Evolutionary conservation across 2,797 vertebrate species (phyloP).

Genomic region (Rhabdophis nuchalis): DNA sequence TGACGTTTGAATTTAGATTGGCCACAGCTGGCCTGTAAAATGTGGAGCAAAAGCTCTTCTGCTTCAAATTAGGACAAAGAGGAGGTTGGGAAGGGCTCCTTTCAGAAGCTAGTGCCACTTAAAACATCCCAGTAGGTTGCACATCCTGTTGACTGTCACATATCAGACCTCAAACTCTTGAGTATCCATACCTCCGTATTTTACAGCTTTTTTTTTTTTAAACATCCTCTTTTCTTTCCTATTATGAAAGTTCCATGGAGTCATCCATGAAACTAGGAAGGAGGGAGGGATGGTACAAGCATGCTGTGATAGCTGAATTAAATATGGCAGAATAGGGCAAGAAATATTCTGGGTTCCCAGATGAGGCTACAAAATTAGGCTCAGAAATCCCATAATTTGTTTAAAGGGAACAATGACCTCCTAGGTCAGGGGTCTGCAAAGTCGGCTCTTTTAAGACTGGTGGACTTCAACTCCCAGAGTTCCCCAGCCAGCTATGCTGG

Average conservation of each 20-base stretch:
- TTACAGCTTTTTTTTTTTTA: rapidly evolving
- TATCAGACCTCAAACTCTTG: not conserved
- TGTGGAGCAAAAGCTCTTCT: slow-evolving; percentile 65
- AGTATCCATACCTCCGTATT: not conserved
- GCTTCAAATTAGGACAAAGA: slow-evolving; percentile 60
- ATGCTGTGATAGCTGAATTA: not conserved
- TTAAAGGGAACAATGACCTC: not conserved
- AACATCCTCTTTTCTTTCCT: not conserved
- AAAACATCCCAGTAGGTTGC: not conserved
- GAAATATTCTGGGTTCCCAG: not conserved
- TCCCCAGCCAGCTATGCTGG: too few relatives aligned
- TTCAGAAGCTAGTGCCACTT: slow-evolving; percentile 46
- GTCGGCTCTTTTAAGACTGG: too few relatives aligned
- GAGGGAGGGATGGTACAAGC: not conserved
- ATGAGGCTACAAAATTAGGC: not conserved
- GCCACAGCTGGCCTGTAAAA: slow-evolving; percentile 66
- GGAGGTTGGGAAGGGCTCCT: slow-evolving; percentile 56
- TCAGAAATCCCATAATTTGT: not conserved
- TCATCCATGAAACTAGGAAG: not conserved
- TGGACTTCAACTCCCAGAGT: too few relatives aligned
- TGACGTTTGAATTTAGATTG: slow-evolving; percentile 63
- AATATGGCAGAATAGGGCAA: not conserved
- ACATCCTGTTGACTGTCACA: not conserved
- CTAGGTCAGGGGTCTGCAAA: too few relatives aligned
- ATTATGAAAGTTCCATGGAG: not conserved